A percentile compares a stretch with the other conserved stretches of the same genome.
Conservation (phyloP, 2,113 vertebrate genomes). For the Chitala chitala region DNA sequence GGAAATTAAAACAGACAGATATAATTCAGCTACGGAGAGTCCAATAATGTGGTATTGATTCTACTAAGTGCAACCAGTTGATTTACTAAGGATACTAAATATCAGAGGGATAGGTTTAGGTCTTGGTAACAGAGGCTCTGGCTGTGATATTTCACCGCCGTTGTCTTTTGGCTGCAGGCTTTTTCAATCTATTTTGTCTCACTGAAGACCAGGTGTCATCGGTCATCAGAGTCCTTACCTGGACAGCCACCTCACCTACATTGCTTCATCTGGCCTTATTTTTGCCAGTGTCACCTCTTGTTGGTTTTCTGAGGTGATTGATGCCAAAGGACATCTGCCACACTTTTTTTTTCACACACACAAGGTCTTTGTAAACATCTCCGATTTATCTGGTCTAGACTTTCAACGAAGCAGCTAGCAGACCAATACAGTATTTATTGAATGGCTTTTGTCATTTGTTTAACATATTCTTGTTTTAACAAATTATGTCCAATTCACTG, state of each 20-base stretch:
- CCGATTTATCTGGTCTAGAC: too few species aligned
- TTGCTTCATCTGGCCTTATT: not conserved
- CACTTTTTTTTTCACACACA: not conserved
- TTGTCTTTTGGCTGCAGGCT: not conserved
- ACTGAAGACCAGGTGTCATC: not conserved
- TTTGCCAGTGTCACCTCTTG: not conserved
- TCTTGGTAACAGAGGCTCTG: not conserved
- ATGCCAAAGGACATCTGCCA: not conserved
- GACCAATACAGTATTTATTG: too few species aligned
- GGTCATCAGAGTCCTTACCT: not conserved
- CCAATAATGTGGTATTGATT: conserved; percentile 48
- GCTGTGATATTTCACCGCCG: not conserved
- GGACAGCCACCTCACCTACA: not conserved
- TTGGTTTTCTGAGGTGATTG: not conserved
- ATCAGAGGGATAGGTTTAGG: conserved; percentile 5
- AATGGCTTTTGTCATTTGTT: too few species aligned
- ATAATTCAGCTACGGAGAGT: conserved; percentile 38
- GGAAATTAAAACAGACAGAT: conserved; percentile 23
- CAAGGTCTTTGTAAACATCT: not conserved
- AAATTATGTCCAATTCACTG: too few species aligned
- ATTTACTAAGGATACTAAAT: conserved; percentile 31
- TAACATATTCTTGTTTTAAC: too few species aligned
- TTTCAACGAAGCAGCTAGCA: too few species aligned
- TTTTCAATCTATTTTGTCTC: not conserved
- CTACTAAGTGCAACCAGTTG: conserved; percentile 41